These are phyloP conservation scores for Caenorhabditis doughertyi DNA, from an alignment of 2,888 invertebrate genomes.

Conservation along the genomic window DNA sequence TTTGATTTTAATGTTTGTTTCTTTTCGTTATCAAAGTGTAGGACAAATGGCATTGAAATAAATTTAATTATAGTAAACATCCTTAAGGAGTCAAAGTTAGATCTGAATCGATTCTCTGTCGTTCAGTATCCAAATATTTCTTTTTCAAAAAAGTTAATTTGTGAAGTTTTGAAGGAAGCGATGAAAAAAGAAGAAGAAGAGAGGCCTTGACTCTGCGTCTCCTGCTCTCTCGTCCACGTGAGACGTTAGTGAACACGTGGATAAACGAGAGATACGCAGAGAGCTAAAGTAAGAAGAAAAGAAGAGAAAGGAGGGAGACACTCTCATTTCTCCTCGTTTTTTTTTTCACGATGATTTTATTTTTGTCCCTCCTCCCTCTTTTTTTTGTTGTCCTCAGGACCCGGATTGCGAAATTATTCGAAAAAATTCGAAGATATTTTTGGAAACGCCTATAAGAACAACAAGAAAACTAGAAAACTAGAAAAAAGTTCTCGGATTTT, in stretches of 20 bases:
- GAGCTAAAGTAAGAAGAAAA: neutral
- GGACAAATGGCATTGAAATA: neutral
- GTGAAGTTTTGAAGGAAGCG: neutral
- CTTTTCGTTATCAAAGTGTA: neutral
- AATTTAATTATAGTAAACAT: neutral
- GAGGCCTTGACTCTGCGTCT: slow-evolving; percentile 25
- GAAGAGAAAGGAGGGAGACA: neutral
- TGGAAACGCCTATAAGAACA: neutral
- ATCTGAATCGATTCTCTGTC: neutral
- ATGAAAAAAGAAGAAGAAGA: too few species aligned
- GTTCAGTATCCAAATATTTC: slow-evolving; percentile 6
- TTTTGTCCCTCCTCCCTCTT: slow-evolving; percentile 1
- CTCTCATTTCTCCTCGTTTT: neutral
- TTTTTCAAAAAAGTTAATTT: neutral
- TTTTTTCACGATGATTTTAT: slow-evolving; percentile 10
- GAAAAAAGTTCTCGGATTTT: too few species aligned
- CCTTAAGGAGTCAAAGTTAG: neutral
- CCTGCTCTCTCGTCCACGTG: slow-evolving; percentile 1
- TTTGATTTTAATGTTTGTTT: neutral
- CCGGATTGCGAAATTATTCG: neutral
- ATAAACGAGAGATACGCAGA: neutral
- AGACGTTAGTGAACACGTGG: slow-evolving; percentile 17
- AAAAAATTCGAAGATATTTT: slow-evolving; percentile 1
- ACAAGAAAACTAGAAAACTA: neutral
- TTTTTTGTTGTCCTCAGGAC: neutral